Evolutionary conservation across 1,140 invertebrate species (phyloP).

Genomic region (Planococcus citri): DNA sequence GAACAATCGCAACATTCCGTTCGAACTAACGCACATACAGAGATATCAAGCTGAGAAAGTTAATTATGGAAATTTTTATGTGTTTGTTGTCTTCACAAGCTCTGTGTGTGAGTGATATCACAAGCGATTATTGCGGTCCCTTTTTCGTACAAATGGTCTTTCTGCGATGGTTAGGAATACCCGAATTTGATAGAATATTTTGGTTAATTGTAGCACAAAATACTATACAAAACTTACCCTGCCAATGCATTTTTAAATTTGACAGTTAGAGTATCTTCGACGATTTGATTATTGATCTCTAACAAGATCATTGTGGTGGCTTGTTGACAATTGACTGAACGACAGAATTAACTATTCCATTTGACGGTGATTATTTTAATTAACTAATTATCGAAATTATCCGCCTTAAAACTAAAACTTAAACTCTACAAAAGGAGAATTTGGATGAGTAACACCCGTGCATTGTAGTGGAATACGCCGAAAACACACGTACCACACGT

Average conservation of each 20-base stretch:
- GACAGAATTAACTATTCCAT: background rate
- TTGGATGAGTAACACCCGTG: slow-evolving; percentile 8
- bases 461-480: background rate
- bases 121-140: no score
- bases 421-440: background rate
- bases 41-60: background rate
- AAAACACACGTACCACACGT: slow-evolving; percentile 16
- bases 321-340: background rate
- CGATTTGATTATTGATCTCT: slow-evolving; percentile 96
- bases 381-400: background rate
- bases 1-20: slow-evolving; percentile 12
- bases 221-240: slow-evolving; percentile 55
- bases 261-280: slow-evolving; percentile 85
- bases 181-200: no score
- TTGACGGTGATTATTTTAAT: background rate
- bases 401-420: background rate
- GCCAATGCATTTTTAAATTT: slow-evolving; percentile 91
- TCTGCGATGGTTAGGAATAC: no score
- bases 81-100: no score
- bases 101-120: no score
- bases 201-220: background rate
- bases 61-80: background rate
- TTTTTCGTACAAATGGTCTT: no score
- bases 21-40: no score
- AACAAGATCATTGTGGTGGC: slow-evolving; percentile 76